Evolutionary conservation across 1,140 invertebrate genomes (phyloP), one percentile per base, ranked within the genome.

Genomic region (Drosophila hydei): DNA sequence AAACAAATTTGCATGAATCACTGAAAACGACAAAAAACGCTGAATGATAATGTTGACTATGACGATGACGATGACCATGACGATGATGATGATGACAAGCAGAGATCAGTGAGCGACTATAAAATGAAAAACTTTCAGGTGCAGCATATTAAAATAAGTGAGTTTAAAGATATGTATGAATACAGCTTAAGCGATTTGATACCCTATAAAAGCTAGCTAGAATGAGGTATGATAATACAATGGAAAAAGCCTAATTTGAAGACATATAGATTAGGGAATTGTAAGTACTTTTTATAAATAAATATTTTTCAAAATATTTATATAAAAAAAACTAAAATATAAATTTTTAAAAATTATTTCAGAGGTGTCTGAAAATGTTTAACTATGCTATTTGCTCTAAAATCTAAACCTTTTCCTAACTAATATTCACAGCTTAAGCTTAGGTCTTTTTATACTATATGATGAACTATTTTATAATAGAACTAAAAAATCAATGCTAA

Each of bases 1-100:
- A 42, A 18, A 42, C 12, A 30, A 11, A 36, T 19, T 25, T 14
- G 48, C 14, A 56, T 56, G 54, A 56, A 56, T 56, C 54, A 56
- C 38, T 30, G 38, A 3, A 33, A 52, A 43, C 38, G 14, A 42
- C 48, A 56, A 27, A 42, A 56, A 56, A 43, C 40, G 38, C 21
- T 43, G 9, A 56, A 43, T 56, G n/a, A 42, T 55, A 36, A 11
- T 21, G 18, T 23, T 54, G 33, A 1, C 12, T 16, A 1, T 40
- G 3, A n/a, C 25, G 27, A 51, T 40, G 4, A 23, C 18, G 16
- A 52, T 25, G 21, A n/a, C n/a, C n/a, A 8, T 30, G 27, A 1
- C 9, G 11, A 11, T 33, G 30, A 33, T 23, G 25, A 50, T 18
- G 3, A 42, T 27, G 21, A 50, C 30, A 4, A 40, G n/a, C 18